Base-by-base conservation (phyloP, 2,797 vertebrate species). In the Schizopygopsis pylzovi region DNA sequence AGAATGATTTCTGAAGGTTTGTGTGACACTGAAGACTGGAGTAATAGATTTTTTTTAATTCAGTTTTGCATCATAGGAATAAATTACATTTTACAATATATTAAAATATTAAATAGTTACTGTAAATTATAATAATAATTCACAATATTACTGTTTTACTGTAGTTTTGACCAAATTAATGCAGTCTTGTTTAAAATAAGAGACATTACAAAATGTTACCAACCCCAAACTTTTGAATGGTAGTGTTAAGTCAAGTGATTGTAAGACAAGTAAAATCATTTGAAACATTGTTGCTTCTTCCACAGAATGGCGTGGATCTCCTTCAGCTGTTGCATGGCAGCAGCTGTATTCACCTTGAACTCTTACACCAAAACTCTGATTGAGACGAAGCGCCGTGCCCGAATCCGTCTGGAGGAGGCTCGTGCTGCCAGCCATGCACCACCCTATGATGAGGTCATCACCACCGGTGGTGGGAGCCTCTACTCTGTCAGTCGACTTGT, bases 321-420 rank as follows among this genome's bases (percentile, higher is more conserved):
- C 39, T 98, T 99, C 89, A 99, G 97, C 92, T 99, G 97, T 91
- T 99, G 97, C 92, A 99, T 99, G 98, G 98, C 97, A 0, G 97
- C 98, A 5, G 98, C 98, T 0, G 97, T 99, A 85, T 97, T 97
- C 70, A 98, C 98, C 3, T 93, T 99, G 89, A 99, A 99, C 96
- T 99, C 97, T 82, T 99, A 99, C 95, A 99, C 98, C 90, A 99
- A 98, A 95, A 98, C 97, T 54, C 92, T 98, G 91, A 97, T 99
- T 4, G 97, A 99, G 93, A 97, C 98, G 95, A 97, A 96, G 85
- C 97, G 97, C 92, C 96, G 97, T 43, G 96, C 96, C 88, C 96
- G 97, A 84, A 90, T 97, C 85, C 96, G 96, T 78, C 93, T 98
- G 93, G 97, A 98, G 88, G 97, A 97, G 89, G 96, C 95, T 78